These are phyloP conservation scores for Horisme vitalbata DNA, from an alignment of 2,888 invertebrate species.

Conservation along the genomic window DNA sequence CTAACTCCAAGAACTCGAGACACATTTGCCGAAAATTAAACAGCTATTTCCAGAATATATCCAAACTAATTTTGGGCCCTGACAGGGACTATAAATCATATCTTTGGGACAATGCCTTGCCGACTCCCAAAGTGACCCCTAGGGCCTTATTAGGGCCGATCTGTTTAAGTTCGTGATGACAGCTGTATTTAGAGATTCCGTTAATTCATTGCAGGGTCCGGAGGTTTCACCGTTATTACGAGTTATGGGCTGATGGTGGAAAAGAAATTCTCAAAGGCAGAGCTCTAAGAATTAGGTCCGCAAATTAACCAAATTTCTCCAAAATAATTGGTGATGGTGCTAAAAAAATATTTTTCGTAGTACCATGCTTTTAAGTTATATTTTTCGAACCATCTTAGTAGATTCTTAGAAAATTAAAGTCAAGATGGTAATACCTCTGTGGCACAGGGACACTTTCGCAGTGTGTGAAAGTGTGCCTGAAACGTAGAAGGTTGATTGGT, in stretches of 20 bases:
- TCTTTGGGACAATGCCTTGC: constrained; percentile 29
- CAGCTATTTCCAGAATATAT: constrained; percentile 26
- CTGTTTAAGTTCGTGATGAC: constrained; percentile 35
- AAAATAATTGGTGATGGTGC: too few species aligned
- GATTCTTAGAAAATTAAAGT: too few species aligned
- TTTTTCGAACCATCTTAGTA: too few species aligned
- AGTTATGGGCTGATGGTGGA: neutral
- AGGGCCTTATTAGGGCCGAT: constrained; percentile 31
- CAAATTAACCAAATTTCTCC: too few species aligned
- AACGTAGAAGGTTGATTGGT: too few species aligned
- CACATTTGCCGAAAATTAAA: constrained; percentile 17
- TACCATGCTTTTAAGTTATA: too few species aligned
- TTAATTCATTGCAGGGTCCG: constrained; percentile 27
- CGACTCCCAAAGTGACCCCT: constrained; percentile 26
- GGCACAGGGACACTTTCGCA: too few species aligned
- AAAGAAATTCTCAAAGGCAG: neutral
- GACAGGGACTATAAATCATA: constrained; percentile 34
- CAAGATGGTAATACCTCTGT: too few species aligned
- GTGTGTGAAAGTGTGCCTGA: too few species aligned
- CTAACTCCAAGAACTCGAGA: constrained; percentile 12
- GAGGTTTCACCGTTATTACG: constrained; percentile 4
- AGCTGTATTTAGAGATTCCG: constrained; percentile 34
- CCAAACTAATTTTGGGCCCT: constrained; percentile 31
- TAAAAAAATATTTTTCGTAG: too few species aligned
- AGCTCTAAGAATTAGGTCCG: too few species aligned